Base-by-base conservation (phyloP, 2,797 vertebrate species). In the Adelosebastes latens region DNA sequence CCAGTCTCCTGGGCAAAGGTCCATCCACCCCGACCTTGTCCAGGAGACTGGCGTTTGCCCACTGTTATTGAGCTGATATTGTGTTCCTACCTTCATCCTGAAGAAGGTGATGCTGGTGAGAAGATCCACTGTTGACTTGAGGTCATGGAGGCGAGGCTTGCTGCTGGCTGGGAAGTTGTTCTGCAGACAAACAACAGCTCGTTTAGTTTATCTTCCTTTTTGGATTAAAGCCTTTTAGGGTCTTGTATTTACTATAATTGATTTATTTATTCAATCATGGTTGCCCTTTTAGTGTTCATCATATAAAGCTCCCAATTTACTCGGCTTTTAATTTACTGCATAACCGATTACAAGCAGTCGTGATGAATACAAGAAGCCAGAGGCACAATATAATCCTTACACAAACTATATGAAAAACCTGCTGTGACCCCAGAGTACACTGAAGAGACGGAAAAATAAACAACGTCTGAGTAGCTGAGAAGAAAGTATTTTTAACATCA, bases 71-170 rank as follows among this genome's bases (percentile, higher is more conserved):
- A 39, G 24, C 7, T 18, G 31, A 34, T 58, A 4, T 39, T 46
- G 29, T 11, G 49, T 66, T 82, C 36, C 14, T 88, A 99, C 98
- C 97, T 99, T 99, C 97, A 99, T 97, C 87, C 98, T 97, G 96
- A 99, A 99, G 95, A 99, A 99, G 3, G 97, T 97, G 93, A 99
- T 99, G 95, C 98, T 99, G 89, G 98, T 99, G 88, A 99, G 96
- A 77, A 99, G 96, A 92, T 99, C 98, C 91, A 99, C 97, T 0
- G 98, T 99, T 29, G 98, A 99, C 84, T 98, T 99, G 80, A 99
- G 95, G 84, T 99, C 98, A 68, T 95, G 93, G 77, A 99, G 95
- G 2, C 98, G 94, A n/a, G 97, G 93, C 5, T 96, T 97, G 87
- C 94, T 98, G 92, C 98, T 98, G 85, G 97, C 97, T 59, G 98